Base-by-base conservation (phyloP, 2,113 vertebrate genomes). In the Psophia crepitans region DNA sequence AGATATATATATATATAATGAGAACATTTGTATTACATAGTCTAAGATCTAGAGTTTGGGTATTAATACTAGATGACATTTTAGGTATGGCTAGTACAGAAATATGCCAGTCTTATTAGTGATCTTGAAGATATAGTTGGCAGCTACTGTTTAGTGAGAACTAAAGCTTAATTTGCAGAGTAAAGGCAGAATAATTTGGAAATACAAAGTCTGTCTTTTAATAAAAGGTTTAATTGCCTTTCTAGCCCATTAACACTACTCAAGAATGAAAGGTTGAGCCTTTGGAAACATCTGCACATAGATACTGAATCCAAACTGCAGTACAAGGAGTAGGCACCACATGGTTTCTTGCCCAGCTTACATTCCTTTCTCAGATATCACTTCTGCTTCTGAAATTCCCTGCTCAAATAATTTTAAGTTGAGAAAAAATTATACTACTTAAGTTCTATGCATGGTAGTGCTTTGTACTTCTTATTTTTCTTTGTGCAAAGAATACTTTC, bases 261-360 rank as follows among this genome's bases (percentile, higher is more conserved):
- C 26, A 27, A n/a, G 21, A 84, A 44, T 14, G 14, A 66, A 39
- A 39, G 22, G 21, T 11, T 66, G 33, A 60, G n/a, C 49, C 32
- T 58, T 68, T 26, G 18, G 32, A 91, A 91, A 65, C 10, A 18
- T 56, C 24, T 89, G 51, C 6, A 37, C 19, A 64, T 19, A 57
- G 21, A 60, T 17, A 65, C 16, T 23, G 61, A 71, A 75, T 78
- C 33, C 35, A 61, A 94, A 63, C 14, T 57, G 3, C 14, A 56
- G 30, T 30, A 49, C 20, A 30, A 77, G 15, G 9, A 81, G 11
- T 14, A 43, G 5, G 8, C 33, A 81, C 16, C 0, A 0, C 9
- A 15, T 43, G 14, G 5, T 87, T 89, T 8, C 30, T 87, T 64
- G 1, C 2, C 14, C 27, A 48, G 19, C 60, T 91, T 56, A 37